Percentiles rank a stretch among this genome's conserved stretches.
These are phyloP conservation scores for Drosophila bocki DNA, from an alignment of 1,140 invertebrate species.

Conservation along the genomic window DNA sequence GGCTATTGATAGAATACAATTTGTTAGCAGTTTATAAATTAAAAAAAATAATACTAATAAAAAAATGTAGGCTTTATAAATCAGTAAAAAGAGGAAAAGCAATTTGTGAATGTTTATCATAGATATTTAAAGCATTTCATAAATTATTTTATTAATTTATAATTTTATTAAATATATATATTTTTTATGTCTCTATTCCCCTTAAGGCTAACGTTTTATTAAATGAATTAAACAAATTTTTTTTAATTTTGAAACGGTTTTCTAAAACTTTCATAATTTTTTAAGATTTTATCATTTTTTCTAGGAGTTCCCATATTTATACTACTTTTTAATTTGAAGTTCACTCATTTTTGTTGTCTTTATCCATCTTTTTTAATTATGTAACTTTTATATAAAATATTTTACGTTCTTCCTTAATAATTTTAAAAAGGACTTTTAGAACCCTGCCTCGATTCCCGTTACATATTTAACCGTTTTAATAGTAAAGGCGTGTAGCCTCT, in stretches of 20 bases:
- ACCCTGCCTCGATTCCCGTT: background rate
- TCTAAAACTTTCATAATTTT: background rate
- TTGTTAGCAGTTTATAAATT: background rate
- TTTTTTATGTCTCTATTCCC: background rate
- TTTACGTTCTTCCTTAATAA: background rate
- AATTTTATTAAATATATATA: background rate
- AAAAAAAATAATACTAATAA: background rate
- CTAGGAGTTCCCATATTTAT: background rate
- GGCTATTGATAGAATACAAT: background rate
- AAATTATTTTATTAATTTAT: background rate
- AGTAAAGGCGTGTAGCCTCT: background rate
- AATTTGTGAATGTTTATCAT: background rate
- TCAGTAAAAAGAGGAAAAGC: background rate
- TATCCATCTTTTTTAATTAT: background rate
- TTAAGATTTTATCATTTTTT: no score
- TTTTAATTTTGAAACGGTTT: background rate
- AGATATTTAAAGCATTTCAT: background rate
- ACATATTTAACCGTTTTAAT: background rate
- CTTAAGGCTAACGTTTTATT: background rate
- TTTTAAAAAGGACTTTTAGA: background rate
- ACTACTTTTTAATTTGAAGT: background rate
- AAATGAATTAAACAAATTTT: background rate
- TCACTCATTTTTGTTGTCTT: no score
- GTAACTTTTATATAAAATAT: background rate
- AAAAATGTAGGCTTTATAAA: no score